Base-by-base conservation (phyloP, 2,888 invertebrate species). In the Drosophila aldrichi region DNA sequence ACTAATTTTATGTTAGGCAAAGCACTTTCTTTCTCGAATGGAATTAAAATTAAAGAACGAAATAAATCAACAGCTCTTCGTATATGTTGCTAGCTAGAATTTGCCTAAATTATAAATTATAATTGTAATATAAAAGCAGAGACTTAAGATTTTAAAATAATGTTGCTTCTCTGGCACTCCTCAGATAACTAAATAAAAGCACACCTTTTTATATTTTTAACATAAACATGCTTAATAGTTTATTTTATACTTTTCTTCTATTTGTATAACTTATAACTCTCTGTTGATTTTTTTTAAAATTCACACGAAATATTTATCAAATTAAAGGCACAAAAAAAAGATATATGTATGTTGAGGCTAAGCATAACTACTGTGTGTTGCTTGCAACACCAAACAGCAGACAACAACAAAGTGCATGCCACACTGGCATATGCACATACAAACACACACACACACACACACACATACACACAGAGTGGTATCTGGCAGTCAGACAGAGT, bases 351-450 rank as follows among this genome's bases (percentile, higher is more conserved):
- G 46, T 18, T 38, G 43, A 70, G 22, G 34, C 56, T 57, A 14
- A 49, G 57, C 48, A 18, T 18, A 61, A 77, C 77, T 74, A 64
- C 74, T 65, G 77, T 61, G 60, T 52, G 59, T 32, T 43, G 20
- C 46, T 60, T 41, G 43, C 29, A 64, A 60, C 34, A 55, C 29
- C 32, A 55, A 64, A 57, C 22, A 58, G 22, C 40, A 51, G n/a
- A 25, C 20, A 41, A 38, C 59, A 36, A 22, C 20, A 65, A 12
- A 57, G 18, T 36, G 18, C n/a, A 41, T 8, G 29, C 29, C 2
- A 8, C 29, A 29, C 29, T 29, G 29, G 8, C 29, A 29, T 8
- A 29, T 8, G 2, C n/a, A 51, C 2, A 32, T 25, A 63, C 57
- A 29, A 20, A 22, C 4, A 29, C 25, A 43, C 48, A 46, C 18